Evolutionary conservation across 2,888 invertebrate genomes (phyloP).

Genomic region (Eueremaeus valkanovi): DNA sequence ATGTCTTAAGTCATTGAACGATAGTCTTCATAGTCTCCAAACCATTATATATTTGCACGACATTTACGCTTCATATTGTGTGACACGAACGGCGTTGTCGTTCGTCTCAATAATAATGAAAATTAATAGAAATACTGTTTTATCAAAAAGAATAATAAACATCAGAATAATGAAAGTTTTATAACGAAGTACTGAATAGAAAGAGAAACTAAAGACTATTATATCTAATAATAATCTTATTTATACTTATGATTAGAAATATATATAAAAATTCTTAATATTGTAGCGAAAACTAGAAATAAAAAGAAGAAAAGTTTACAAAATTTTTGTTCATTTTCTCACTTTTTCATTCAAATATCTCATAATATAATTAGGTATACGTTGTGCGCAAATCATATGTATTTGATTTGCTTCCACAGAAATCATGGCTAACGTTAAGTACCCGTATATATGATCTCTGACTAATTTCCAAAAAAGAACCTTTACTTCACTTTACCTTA

Average conservation of each 20-base stretch:
- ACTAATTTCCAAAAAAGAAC: neutral
- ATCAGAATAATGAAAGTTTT: no score
- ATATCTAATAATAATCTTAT: no score
- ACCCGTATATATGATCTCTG: neutral
- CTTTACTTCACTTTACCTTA: neutral
- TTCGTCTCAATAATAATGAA: neutral
- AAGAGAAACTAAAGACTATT: no score
- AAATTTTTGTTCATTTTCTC: neutral
- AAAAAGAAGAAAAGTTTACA: neutral
- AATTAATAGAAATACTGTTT: no score
- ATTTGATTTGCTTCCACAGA: neutral
- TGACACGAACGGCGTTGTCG: neutral
- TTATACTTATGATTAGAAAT: no score
- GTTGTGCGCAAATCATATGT: neutral
- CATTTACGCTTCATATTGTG: neutral
- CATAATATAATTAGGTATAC: neutral
- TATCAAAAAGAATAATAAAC: no score
- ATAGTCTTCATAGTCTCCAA: neutral
- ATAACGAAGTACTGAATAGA: no score
- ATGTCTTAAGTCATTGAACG: slow-evolving; percentile 18
- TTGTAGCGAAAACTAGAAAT: neutral
- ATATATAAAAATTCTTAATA: no score
- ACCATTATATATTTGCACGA: neutral
- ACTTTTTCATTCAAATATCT: neutral
- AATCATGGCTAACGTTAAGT: neutral